phyloP scores from a whole-genome alignment of 64 coral and sea anemone species.

The Porites australiensis region DNA sequence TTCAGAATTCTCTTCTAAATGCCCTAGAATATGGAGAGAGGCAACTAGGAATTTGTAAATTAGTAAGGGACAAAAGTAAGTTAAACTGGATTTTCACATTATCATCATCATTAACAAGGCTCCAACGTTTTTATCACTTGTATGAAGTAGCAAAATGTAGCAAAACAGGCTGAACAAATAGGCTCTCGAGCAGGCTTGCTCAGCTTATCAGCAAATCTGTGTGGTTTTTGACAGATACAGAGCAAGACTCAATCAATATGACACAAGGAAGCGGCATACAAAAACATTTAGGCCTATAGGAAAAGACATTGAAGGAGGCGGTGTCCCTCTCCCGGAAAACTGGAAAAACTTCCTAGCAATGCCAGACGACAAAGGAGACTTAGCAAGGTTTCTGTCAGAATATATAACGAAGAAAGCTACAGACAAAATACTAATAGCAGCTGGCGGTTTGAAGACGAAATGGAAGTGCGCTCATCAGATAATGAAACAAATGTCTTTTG shows the following conservation, averaged over 20 bases:
- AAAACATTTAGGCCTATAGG: conserved; percentile 25
- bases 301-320: conserved; percentile 47
- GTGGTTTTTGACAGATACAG: conserved; percentile 67
- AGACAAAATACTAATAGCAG: conserved; percentile 41
- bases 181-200: conserved; percentile 41
- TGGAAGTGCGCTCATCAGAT: conserved; percentile 20
- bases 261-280: conserved; percentile 62
- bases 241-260: conserved; percentile 58
- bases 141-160: conserved; percentile 67
- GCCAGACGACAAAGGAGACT: conserved; percentile 42
- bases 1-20: conserved; percentile 43
- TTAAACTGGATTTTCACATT: conserved; percentile 14
- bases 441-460: conserved; percentile 49
- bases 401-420: not conserved
- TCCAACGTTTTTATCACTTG: conserved; percentile 55
- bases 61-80: not conserved
- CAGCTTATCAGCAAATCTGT: conserved; percentile 49
- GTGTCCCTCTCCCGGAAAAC: conserved; percentile 33
- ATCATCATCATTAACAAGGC: conserved; percentile 70
- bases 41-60: conserved; percentile 39
- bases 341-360: conserved; percentile 37
- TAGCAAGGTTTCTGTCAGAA: conserved; percentile 30
- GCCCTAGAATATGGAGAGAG: conserved; percentile 9
- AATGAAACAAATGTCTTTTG: not conserved
- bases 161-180: conserved; percentile 52